Percentiles rank a stretch among this genome's conserved stretches.
These are phyloP conservation scores for Gryllus bimaculatus DNA, from an alignment of 1,140 invertebrate genomes.

Conservation along the genomic window DNA sequence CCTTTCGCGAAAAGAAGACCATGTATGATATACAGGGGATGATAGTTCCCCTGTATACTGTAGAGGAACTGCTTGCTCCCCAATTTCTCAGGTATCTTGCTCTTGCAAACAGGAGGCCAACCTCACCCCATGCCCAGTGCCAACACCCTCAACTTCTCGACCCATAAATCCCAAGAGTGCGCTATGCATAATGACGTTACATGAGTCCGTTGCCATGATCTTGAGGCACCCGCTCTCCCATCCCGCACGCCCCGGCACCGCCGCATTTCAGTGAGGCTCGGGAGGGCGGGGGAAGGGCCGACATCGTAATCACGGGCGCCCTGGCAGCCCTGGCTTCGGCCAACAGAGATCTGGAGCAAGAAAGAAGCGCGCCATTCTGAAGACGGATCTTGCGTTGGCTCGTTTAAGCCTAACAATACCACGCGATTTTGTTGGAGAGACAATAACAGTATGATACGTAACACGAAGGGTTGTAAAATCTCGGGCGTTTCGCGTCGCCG, in stretches of 20 bases:
- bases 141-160: neutral
- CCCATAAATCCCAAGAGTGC: neutral
- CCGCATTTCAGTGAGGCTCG: neutral
- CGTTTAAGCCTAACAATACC: constrained; percentile 3
- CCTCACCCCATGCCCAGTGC: too few species aligned
- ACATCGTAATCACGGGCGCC: neutral
- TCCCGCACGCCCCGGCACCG: too few species aligned
- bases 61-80: too few species aligned
- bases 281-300: neutral
- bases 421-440: neutral
- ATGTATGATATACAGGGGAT: too few species aligned
- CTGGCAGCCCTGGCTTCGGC: neutral
- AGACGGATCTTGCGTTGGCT: neutral
- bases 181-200: neutral
- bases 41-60: too few species aligned
- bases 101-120: too few species aligned
- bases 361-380: neutral
- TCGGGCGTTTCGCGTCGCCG: neutral
- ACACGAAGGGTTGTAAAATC: constrained; percentile 3
- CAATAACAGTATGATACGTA: constrained; percentile 5
- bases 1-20: too few species aligned
- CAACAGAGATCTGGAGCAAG: neutral
- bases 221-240: neutral
- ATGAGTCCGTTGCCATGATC: neutral
- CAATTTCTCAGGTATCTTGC: too few species aligned